A percentile compares a stretch with the other conserved stretches of the same genome.
phyloP scores from a whole-genome alignment of 2,113 vertebrate genomes.

The Xiphorhynchus elegans region DNA sequence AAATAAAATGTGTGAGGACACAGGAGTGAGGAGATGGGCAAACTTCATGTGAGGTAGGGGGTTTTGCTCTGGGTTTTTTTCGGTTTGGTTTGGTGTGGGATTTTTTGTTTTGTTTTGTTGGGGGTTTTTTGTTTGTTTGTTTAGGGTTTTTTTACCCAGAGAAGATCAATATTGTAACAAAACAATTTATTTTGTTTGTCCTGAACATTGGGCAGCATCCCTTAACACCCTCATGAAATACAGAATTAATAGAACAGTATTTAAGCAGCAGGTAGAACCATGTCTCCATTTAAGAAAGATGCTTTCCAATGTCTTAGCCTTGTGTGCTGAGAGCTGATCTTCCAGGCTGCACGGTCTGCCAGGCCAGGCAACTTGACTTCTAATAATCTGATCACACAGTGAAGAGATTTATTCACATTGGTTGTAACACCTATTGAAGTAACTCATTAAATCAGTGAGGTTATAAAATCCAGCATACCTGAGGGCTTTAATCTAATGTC shows the following conservation, averaged over 20 bases:
- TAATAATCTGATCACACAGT: neutral
- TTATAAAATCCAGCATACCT: neutral
- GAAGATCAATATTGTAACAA: neutral
- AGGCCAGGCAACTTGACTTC: neutral
- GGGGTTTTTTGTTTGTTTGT: too few species aligned
- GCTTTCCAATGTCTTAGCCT: neutral
- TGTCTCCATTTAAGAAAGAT: neutral
- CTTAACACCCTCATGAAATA: neutral
- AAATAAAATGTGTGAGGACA: neutral
- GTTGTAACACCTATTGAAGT: neutral
- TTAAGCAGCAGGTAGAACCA: neutral
- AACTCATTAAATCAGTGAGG: neutral
- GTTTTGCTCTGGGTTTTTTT: neutral
- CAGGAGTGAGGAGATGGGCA: neutral
- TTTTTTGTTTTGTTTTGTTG: too few species aligned
- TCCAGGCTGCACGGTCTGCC: neutral
- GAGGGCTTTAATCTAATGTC: neutral
- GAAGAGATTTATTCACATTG: neutral
- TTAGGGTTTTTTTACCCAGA: neutral
- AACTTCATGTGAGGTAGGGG: neutral
- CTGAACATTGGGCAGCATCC: neutral
- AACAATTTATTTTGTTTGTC: neutral
- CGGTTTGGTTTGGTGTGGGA: too few species aligned
- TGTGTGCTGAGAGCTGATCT: neutral
- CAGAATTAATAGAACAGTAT: neutral